Conservation (phyloP, 2,797 vertebrate genomes). For the Tangara arthus region DNA sequence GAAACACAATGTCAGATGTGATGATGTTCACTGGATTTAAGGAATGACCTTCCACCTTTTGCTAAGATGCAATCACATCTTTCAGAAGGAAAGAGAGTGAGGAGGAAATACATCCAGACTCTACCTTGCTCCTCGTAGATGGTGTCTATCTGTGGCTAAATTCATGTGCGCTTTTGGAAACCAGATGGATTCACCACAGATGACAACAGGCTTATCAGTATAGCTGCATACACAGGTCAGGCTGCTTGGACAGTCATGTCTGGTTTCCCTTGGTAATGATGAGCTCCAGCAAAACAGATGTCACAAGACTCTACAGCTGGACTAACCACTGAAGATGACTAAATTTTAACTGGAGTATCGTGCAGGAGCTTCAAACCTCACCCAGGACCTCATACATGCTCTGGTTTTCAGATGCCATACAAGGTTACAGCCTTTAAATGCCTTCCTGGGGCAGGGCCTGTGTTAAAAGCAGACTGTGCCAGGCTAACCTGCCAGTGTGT, state of each 20-base stretch:
- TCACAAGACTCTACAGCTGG: neutral
- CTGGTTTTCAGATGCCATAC: neutral
- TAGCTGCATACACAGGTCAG: neutral
- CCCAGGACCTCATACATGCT: neutral
- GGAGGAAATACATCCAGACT: neutral
- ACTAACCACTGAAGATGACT: neutral
- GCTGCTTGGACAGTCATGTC: fast-evolving
- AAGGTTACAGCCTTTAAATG: neutral
- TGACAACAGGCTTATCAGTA: neutral
- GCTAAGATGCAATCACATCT: neutral
- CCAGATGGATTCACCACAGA: neutral
- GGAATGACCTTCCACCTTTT: neutral
- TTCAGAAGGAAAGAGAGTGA: neutral
- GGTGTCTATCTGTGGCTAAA: neutral
- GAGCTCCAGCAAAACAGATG: neutral
- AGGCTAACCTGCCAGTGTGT: neutral
- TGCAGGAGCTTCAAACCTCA: neutral
- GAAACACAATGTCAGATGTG: neutral
- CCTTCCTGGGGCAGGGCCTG: fast-evolving
- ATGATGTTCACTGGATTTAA: neutral
- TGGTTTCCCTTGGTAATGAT: neutral
- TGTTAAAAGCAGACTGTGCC: neutral
- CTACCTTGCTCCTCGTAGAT: neutral
- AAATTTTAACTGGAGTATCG: neutral
- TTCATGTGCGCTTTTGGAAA: neutral